Conservation (phyloP, 2,888 invertebrate genomes). For the Dryobotodes eremita region DNA sequence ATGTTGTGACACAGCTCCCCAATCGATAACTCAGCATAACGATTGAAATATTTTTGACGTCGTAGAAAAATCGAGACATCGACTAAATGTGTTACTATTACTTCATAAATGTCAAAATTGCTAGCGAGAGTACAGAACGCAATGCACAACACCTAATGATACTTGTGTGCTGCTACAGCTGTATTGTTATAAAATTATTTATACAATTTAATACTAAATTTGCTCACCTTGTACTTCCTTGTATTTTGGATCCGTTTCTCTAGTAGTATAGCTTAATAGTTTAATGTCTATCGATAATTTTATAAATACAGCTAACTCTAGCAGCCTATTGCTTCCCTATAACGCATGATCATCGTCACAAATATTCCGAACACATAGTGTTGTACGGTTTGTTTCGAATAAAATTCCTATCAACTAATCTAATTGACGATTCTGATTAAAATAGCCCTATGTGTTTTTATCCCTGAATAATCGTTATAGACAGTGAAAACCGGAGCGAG, state of each 20-base stretch:
- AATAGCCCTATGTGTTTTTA: constrained; percentile 71
- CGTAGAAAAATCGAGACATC: constrained; percentile 86
- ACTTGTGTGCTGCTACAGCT: constrained; percentile 77
- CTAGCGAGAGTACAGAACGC: constrained; percentile 75
- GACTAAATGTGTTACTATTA: constrained; percentile 89
- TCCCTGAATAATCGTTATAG: constrained; percentile 81
- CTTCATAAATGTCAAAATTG: constrained; percentile 81
- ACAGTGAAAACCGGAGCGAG: constrained; percentile 86
- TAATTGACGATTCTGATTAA: constrained; percentile 60
- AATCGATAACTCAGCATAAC: constrained; percentile 53
- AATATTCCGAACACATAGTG: constrained; percentile 66
- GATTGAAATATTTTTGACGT: constrained; percentile 82
- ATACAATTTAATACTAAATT: constrained; percentile 77
- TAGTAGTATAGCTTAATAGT: constrained; percentile 82
- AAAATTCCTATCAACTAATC: constrained; percentile 53
- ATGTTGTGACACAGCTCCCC: constrained; percentile 73
- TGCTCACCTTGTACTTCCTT: constrained; percentile 89
- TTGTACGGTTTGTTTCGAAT: constrained; percentile 62
- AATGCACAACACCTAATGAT: constrained; percentile 78
- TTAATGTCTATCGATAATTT: constrained; percentile 77
- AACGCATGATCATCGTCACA: constrained; percentile 82
- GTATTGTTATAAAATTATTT: constrained; percentile 84
- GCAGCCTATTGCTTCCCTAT: constrained; percentile 71
- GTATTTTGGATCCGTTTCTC: constrained; percentile 87
- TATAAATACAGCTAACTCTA: constrained; percentile 81